Percentiles rank a stretch among this genome's conserved stretches.
Conservation (phyloP, 2,797 vertebrate genomes). For the Nasua narica region DNA sequence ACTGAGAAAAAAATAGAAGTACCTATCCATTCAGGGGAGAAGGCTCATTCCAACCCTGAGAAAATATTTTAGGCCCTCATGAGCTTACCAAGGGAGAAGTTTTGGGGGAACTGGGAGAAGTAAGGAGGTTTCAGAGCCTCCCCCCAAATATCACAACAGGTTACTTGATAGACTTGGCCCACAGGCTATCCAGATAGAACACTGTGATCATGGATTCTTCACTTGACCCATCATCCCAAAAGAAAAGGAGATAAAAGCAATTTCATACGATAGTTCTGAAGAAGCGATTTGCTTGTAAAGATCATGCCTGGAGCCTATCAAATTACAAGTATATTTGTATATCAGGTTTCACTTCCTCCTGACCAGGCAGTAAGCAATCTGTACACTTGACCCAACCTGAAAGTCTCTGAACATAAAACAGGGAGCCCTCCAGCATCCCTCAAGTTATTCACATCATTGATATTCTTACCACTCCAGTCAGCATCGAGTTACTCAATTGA, state of each 20-base stretch:
- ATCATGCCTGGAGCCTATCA: neutral
- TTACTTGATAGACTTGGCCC: neutral
- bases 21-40: neutral
- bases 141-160: neutral
- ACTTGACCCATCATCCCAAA: neutral
- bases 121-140: neutral
- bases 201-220: neutral
- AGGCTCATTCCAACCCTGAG: neutral
- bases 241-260: conserved; percentile 33
- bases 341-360: conserved; percentile 33
- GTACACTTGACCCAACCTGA: conserved; percentile 34
- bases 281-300: conserved; percentile 45
- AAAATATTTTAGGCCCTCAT: neutral
- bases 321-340: neutral
- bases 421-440: conserved; percentile 51
- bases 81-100: neutral
- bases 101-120: neutral
- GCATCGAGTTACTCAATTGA: conserved; percentile 46
- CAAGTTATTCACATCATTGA: conserved; percentile 18
- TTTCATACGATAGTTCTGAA: conserved; percentile 22
- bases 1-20: neutral
- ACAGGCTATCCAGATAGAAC: neutral
- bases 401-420: neutral
- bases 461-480: conserved; percentile 32
- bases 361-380: neutral